Conservation (phyloP, 2,113 vertebrate genomes). For the Cyprinodon brontotheroides region DNA sequence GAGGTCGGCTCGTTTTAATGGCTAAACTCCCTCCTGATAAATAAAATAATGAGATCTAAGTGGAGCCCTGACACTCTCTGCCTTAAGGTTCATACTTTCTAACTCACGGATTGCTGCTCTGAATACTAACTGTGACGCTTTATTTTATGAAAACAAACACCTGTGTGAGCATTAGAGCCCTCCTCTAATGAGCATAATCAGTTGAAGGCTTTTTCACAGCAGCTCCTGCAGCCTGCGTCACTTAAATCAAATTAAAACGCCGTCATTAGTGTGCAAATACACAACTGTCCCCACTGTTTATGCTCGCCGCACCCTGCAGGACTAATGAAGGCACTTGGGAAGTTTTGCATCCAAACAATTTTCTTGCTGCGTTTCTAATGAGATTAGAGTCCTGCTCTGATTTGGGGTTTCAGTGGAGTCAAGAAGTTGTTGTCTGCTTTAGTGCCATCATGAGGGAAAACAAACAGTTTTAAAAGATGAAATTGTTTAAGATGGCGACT, state of each 20-base stretch:
- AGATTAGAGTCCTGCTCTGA: slow-evolving; percentile 45
- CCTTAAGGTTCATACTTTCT: background rate
- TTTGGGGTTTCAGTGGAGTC: slow-evolving; percentile 23
- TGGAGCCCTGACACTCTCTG: background rate
- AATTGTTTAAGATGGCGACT: background rate
- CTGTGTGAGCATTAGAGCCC: slow-evolving; percentile 1
- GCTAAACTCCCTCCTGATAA: background rate
- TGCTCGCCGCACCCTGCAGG: slow-evolving; percentile 23
- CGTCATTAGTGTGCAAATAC: slow-evolving; percentile 40
- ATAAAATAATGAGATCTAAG: slow-evolving; percentile 7
- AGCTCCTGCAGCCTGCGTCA: slow-evolving; percentile 12
- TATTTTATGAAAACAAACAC: background rate
- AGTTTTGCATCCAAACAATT: slow-evolving; percentile 30
- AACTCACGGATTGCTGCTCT: background rate
- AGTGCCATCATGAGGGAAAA: background rate
- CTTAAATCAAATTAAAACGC: slow-evolving; percentile 54
- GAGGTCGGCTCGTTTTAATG: background rate
- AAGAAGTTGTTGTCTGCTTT: background rate
- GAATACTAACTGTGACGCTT: background rate
- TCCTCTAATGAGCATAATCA: slow-evolving; percentile 33
- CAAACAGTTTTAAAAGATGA: background rate
- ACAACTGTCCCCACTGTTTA: slow-evolving; percentile 25
- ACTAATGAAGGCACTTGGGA: slow-evolving; percentile 30
- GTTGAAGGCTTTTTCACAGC: slow-evolving; percentile 21
- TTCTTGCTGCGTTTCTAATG: slow-evolving; percentile 35